Evolutionary conservation across 1,140 invertebrate species (phyloP), one percentile per base, ranked within the genome.

Genomic region (Sarcophaga peregrina): DNA sequence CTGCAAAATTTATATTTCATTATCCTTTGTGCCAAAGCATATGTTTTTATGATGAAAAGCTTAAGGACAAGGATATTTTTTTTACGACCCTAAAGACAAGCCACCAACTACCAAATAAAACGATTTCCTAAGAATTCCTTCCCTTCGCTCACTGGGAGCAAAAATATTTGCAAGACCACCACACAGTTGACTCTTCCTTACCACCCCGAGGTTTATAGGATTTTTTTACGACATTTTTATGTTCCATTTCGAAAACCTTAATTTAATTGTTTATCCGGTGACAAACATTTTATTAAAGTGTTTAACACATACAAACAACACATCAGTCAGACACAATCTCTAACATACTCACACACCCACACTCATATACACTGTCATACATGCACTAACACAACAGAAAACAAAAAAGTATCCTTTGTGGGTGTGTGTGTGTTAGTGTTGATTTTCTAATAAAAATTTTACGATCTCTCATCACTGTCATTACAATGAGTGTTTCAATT

Each of bases 221-320:
- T 82, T 89, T 90, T 90, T 89, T 89, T 88, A 87, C 84, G 86
- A 82, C 88, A 20, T 68, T 88, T 89, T 89, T 89, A 89, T 88
- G 87, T 86, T 84, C 86, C 86, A 89, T 90, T 90, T 87, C 87
- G 11, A 48, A 50, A 90, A 90, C 88, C 89, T 90, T 89, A 88
- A 90, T 90, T 90, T 90, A 90, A 90, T 90, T 90, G 89, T 89
- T 90, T 90, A 90, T 87, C 89, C 89, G 89, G 89, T 90, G 89
- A 90, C 89, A 90, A 85, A 80, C 84, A 85, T 85, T 85, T 83
- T 83, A 82, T 82, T 85, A 82, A 81, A 78, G 62, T 73, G 82
- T 81, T 72, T 20, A 78, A 78, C 50, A 82, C 11, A n/a, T 68
- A 50, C 50, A 46, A 20, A 7, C 5, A 17, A 76, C 78, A 81